These are phyloP conservation scores for Podarcis cretensis DNA, from an alignment of 2,113 vertebrate genomes.

Conservation along the genomic window DNA sequence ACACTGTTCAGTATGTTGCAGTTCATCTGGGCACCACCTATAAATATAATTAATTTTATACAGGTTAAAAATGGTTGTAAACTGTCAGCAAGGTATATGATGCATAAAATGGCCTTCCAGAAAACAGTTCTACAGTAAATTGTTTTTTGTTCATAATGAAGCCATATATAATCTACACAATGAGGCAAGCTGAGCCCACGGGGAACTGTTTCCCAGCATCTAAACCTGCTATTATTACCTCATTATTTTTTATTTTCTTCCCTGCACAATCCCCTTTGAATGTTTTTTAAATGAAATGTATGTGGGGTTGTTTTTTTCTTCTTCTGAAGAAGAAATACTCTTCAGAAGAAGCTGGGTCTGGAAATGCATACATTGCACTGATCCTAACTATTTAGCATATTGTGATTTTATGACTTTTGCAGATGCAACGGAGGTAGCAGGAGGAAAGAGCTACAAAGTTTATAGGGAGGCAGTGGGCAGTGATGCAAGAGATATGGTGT, in stretches of 20 bases:
- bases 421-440: background rate
- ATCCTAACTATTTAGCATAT: background rate
- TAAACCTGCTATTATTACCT: constrained; percentile 53
- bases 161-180: constrained; percentile 60
- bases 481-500: background rate
- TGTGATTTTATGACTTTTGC: background rate
- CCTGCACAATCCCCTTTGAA: constrained; percentile 33
- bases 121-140: constrained; percentile 61
- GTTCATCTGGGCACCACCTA: constrained; percentile 30
- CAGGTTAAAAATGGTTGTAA: constrained; percentile 50
- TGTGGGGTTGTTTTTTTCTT: constrained; percentile 9
- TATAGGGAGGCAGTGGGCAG: background rate
- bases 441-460: background rate
- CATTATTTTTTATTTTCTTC: constrained; percentile 73
- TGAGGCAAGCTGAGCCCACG: constrained; percentile 35
- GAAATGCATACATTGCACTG: background rate
- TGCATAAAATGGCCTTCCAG: constrained; percentile 50
- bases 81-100: constrained; percentile 43
- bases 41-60: constrained; percentile 59
- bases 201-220: background rate
- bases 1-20: constrained; percentile 3
- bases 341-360: background rate
- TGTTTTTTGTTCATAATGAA: constrained; percentile 65
- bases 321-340: background rate
- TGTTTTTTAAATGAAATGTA: constrained; percentile 11